Conservation (phyloP, 1,140 invertebrate genomes). For the Lerema accius region DNA sequence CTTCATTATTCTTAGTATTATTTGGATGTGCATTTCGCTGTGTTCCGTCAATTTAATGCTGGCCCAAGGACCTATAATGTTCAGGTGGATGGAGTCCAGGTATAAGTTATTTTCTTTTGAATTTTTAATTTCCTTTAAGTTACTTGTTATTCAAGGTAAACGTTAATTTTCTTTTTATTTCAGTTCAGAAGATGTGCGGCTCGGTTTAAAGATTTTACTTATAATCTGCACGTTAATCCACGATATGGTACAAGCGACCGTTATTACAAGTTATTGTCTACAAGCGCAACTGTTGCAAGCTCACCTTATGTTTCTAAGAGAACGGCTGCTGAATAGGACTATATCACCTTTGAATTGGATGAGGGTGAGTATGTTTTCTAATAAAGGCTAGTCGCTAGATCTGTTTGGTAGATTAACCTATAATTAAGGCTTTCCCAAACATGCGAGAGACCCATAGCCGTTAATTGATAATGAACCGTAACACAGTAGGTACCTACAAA, state of each 20-base stretch:
- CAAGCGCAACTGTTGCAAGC: slow-evolving; percentile 90
- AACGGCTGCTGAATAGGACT: slow-evolving; percentile 87
- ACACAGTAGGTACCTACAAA: no score
- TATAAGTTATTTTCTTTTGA: slow-evolving; percentile 47
- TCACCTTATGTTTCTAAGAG: slow-evolving; percentile 87
- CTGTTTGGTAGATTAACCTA: no score
- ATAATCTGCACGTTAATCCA: slow-evolving; percentile 88
- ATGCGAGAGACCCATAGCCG: no score
- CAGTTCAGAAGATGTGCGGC: slow-evolving; percentile 79
- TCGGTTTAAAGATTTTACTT: slow-evolving; percentile 84
- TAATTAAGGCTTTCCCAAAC: no score
- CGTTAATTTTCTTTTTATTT: slow-evolving; percentile 52
- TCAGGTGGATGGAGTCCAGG: slow-evolving; percentile 85
- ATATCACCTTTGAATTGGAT: slow-evolving; percentile 89
- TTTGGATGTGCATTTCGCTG: slow-evolving; percentile 87
- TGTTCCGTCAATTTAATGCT: slow-evolving; percentile 87
- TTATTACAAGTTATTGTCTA: slow-evolving; percentile 90
- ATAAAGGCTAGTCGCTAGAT: no score
- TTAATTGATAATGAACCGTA: no score
- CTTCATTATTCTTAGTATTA: slow-evolving; percentile 85
- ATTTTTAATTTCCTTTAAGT: neutral
- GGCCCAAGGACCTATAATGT: slow-evolving; percentile 84
- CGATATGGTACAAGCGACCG: slow-evolving; percentile 89
- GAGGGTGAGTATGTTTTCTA: slow-evolving; percentile 83
- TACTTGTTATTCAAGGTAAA: neutral